Evolutionary conservation across 2,113 vertebrate genomes (phyloP).

Genomic region (Nipponia nippon): DNA sequence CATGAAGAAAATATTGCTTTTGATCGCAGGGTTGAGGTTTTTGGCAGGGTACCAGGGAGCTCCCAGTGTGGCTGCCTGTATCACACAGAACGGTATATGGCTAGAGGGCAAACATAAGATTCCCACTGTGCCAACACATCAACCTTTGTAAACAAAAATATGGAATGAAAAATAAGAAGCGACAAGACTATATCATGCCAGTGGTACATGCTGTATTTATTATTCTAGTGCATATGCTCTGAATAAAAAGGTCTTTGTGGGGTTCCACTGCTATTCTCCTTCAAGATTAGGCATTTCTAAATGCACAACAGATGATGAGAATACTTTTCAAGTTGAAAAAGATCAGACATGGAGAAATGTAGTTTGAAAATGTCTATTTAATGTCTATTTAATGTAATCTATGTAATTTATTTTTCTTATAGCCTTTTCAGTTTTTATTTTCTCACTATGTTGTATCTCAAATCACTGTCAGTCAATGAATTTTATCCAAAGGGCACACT

Average conservation of each 20-base stretch:
- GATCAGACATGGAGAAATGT: background rate
- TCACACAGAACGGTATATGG: background rate
- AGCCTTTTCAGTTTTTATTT: background rate
- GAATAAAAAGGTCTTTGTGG: background rate
- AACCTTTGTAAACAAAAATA: background rate
- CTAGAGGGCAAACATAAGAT: background rate
- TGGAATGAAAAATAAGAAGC: slow-evolving; percentile 11
- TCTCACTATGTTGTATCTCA: background rate
- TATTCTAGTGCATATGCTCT: background rate
- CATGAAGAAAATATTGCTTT: background rate
- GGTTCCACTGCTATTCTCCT: background rate
- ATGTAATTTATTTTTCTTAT: background rate
- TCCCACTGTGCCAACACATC: background rate
- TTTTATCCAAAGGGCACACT: background rate
- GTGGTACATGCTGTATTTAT: background rate
- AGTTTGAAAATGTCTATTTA: background rate
- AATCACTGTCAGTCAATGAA: background rate
- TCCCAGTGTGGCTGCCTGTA: background rate
- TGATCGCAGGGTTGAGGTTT: background rate
- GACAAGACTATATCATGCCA: background rate
- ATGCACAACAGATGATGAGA: background rate
- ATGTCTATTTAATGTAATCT: no score
- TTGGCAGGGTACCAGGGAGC: background rate
- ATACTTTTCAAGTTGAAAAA: background rate
- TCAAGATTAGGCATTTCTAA: background rate